phyloP scores from a whole-genome alignment of 2,888 invertebrate species.

The Notocelia uddmanniana region DNA sequence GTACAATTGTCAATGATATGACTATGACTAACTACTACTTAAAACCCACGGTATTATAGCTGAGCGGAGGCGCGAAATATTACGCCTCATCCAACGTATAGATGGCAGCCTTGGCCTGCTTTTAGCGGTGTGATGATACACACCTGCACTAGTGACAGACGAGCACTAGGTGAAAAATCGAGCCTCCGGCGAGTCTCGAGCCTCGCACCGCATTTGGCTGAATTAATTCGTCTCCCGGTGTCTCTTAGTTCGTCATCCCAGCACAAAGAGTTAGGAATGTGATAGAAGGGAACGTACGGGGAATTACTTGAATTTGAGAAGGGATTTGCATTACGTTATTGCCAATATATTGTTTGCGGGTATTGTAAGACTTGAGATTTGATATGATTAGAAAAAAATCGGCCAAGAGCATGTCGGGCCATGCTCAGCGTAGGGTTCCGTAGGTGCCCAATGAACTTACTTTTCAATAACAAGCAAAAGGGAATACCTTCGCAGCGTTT shows the following conservation, averaged over 20 bases:
- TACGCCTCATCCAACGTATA: slow-evolving; percentile 54
- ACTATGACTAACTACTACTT: too few relatives aligned
- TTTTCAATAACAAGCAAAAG: too few relatives aligned
- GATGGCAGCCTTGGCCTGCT: slow-evolving; percentile 54
- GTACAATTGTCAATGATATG: too few relatives aligned
- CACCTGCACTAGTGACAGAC: slow-evolving; percentile 82
- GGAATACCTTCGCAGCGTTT: too few relatives aligned
- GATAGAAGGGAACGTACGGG: not conserved
- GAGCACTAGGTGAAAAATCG: slow-evolving; percentile 83
- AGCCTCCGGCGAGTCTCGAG: slow-evolving; percentile 52
- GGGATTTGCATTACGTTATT: not conserved
- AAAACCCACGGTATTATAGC: too few relatives aligned
- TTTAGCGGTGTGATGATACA: slow-evolving; percentile 72
- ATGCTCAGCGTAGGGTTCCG: too few relatives aligned
- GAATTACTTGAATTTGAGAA: not conserved
- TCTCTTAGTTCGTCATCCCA: slow-evolving; percentile 76
- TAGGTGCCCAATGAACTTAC: too few relatives aligned
- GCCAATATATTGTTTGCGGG: not conserved
- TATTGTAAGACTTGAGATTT: too few relatives aligned
- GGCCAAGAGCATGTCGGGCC: too few relatives aligned
- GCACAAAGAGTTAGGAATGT: slow-evolving; percentile 36
- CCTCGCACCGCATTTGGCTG: slow-evolving; percentile 69
- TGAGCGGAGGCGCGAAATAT: not conserved
- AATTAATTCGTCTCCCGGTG: slow-evolving; percentile 84
- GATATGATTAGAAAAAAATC: too few relatives aligned